A percentile compares a stretch with the other conserved stretches of the same genome.
These are phyloP conservation scores for Gadus chalcogrammus DNA, from an alignment of 2,113 vertebrate genomes.

Conservation along the genomic window DNA sequence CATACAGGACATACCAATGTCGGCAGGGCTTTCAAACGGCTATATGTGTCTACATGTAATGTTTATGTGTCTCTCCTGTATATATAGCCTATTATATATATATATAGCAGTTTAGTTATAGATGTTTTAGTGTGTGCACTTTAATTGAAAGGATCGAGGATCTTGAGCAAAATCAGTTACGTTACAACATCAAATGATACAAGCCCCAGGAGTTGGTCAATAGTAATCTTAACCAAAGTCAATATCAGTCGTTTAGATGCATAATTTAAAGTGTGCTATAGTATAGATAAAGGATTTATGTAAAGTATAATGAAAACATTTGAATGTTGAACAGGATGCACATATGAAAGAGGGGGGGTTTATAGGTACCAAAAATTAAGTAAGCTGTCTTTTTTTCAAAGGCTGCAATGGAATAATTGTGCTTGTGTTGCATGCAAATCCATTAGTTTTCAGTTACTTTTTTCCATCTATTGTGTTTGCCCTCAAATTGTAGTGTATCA, in stretches of 20 bases:
- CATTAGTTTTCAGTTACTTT: conserved; percentile 14
- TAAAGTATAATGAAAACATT: background rate
- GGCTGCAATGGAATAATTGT: conserved; percentile 11
- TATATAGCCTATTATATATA: too few species aligned
- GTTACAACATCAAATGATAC: background rate
- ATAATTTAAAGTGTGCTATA: background rate
- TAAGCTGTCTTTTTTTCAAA: conserved; percentile 1
- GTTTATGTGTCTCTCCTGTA: too few species aligned
- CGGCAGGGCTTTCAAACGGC: too few species aligned
- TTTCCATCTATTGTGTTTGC: too few species aligned
- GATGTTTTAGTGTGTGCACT: background rate
- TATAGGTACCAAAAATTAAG: background rate
- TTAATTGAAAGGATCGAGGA: too few species aligned
- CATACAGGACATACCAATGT: too few species aligned
- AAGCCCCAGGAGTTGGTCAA: background rate
- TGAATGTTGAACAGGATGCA: background rate
- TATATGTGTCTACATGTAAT: too few species aligned
- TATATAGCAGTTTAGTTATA: background rate
- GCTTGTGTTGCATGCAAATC: conserved; percentile 34
- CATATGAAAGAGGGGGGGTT: background rate
- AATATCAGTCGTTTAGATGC: background rate
- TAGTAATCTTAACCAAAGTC: background rate
- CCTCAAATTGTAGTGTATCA: too few species aligned
- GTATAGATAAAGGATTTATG: background rate
- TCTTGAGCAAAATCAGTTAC: background rate